Evolutionary conservation across 1,140 invertebrate genomes (phyloP), one percentile per base, ranked within the genome.

Genomic region (Pteromalus puparum): DNA sequence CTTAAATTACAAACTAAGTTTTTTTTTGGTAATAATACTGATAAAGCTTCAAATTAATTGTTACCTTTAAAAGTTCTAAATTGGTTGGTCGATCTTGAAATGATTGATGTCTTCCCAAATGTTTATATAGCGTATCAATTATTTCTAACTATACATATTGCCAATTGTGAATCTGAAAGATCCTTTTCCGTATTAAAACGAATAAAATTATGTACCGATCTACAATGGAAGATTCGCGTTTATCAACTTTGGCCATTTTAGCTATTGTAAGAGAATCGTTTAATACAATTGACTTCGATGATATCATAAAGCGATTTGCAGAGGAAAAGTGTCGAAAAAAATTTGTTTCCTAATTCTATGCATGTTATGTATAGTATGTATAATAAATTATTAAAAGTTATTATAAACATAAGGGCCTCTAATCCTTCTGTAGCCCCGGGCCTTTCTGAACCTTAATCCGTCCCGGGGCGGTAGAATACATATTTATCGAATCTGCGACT

Each of bases 131-230:
- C 72, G 9, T 78, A 79, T 61, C 78, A 81, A 78, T 24, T 86
- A 28, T 75, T 83, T 70, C 26, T 83, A 34, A 82, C 81, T 26
- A 83, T 86, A 9, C 81, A 74, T 28, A 77, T 85, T 53, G 70
- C 84, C 5, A 85, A 85, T 61, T 85, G 84, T 65, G 73, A 85
- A 81, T 48, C 76, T 70, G 85, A 86, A 75, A 46, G 81, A 67
- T 86, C 85, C 10, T 76, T 83, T 86, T 83, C 77, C 28, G 73
- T 79, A 18, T 42, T 86, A 24, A 82, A 82, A 34, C 30, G 81
- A 42, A 86, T 86, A 38, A 86, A 83, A 73, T 68, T 65, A 65
- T 83, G 81, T 79, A 79, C 26, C n/a, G 81, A 83, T 72, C 80
- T 30, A 72, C 72, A 34, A 85, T 81, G 78, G 18, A 2, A 9